Evolutionary conservation across 2,797 vertebrate species (phyloP), one percentile per base, ranked within the genome.

Genomic region (Enteromius radiatus): DNA sequence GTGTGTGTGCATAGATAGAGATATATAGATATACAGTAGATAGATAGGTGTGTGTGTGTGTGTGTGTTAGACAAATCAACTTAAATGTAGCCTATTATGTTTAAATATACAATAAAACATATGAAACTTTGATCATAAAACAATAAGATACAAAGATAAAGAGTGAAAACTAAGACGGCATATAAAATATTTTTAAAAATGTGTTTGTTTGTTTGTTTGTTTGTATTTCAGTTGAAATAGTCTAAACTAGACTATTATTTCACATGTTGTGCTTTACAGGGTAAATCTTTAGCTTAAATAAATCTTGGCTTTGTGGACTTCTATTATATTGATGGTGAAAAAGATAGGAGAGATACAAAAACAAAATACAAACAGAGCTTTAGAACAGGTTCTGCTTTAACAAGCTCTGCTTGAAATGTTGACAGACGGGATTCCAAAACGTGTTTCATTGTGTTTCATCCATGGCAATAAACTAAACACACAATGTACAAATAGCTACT

Each of bases 401-500:
- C n/a, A 61, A 47, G 26, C 64, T 70, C 14, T 36, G 17, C 31
- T 21, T 28, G 69, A 82, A 54, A 87, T 84, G 80, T 65, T 75
- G 83, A 71, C 33, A 65, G 78, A 67, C 83, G 15, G 61, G 85
- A 86, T 79, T 79, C 49, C 61, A 70, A 45, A 75, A 52, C 49
- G 17, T 74, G 61, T 64, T 82, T 65, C 28, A 81, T 38, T 78
- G 56, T 47, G 33, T 47, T 49, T 59, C 45, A 45, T 28, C n/a
- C 41, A 73, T 77, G 14, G 17, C 47, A 80, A 73, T 33, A 54
- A 64, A 83, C 14, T 59, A 79, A 79, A 61, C 75, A 76, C 73
- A 47, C 9, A 52, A 47, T n/a, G 31, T 73, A 12, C 17, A 47
- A 64, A 33, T 6, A 77, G 41, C 10, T 21, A 5, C 41, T 28